Evolutionary conservation across 1,140 invertebrate genomes (phyloP).

Genomic region (Cotesia glomerata): DNA sequence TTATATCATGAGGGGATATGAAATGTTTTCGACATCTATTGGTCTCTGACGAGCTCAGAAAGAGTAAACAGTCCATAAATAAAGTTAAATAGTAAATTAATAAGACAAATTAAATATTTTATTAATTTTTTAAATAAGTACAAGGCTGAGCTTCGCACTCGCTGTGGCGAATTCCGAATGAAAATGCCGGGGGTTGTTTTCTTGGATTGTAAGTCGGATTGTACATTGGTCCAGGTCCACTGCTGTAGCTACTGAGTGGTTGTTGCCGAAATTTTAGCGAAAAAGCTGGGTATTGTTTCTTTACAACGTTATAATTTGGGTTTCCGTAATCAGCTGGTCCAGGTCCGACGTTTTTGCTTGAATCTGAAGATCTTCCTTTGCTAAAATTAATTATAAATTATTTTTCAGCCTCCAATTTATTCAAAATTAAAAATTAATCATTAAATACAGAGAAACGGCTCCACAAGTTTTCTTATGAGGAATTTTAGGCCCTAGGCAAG

Average conservation of each 20-base stretch:
- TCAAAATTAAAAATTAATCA: not conserved
- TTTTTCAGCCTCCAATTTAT: slow-evolving; percentile 3
- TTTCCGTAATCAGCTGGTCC: slow-evolving; percentile 52
- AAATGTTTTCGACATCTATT: too few species aligned
- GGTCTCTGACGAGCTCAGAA: too few species aligned
- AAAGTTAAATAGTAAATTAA: too few species aligned
- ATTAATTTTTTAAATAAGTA: slow-evolving; percentile 45
- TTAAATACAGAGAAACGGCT: slow-evolving; percentile 52
- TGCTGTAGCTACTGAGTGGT: not conserved
- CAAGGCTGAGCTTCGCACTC: slow-evolving; percentile 44
- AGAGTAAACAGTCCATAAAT: too few species aligned
- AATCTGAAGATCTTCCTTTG: not conserved
- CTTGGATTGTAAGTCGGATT: slow-evolving; percentile 35
- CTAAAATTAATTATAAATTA: slow-evolving; percentile 28
- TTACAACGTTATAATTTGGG: slow-evolving; percentile 40
- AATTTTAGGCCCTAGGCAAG: slow-evolving; percentile 53
- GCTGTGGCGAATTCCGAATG: slow-evolving; percentile 55
- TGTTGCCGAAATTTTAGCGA: slow-evolving; percentile 41
- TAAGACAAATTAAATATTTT: slow-evolving; percentile 4
- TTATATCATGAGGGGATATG: too few species aligned
- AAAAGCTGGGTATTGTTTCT: slow-evolving; percentile 48
- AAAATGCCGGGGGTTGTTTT: slow-evolving; percentile 47
- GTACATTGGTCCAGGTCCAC: slow-evolving; percentile 50
- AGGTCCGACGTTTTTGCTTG: slow-evolving; percentile 34
- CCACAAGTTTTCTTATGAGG: slow-evolving; percentile 52